A percentile compares a stretch with the other conserved stretches of the same genome.
Evolutionary conservation across 2,797 vertebrate genomes (phyloP).

Genomic region (Urosaurus nigricauda): DNA sequence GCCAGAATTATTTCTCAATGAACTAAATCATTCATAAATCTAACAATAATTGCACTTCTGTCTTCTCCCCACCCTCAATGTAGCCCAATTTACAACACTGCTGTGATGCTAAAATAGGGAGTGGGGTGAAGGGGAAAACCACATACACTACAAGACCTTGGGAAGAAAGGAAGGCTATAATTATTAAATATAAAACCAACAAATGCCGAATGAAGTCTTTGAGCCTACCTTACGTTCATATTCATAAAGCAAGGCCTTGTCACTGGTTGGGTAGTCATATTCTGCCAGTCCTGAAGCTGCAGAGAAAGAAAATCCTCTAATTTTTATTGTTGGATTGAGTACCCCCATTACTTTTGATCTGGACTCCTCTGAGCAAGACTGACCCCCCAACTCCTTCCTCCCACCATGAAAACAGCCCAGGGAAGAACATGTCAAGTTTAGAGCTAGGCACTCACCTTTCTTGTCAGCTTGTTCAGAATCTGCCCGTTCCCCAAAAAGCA

Average conservation of each 20-base stretch:
- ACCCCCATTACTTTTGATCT: background rate
- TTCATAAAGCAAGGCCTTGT: slow-evolving; percentile 83
- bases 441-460: slow-evolving; percentile 80
- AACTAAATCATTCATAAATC: background rate
- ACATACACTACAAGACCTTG: background rate
- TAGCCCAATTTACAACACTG: background rate
- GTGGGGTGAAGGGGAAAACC: background rate
- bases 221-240: slow-evolving; percentile 86
- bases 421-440: background rate
- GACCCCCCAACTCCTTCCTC: background rate
- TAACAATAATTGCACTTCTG: background rate
- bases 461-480: slow-evolving; percentile 82
- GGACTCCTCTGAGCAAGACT: slow-evolving; percentile 37
- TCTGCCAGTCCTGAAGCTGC: slow-evolving; percentile 77
- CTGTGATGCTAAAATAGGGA: background rate
- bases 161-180: background rate
- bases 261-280: slow-evolving; percentile 85
- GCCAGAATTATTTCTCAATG: background rate
- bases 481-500: slow-evolving; percentile 54
- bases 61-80: background rate
- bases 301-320: background rate
- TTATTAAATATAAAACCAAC: background rate
- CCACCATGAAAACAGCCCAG: slow-evolving; percentile 17
- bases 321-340: background rate
- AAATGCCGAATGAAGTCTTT: background rate